These are phyloP conservation scores for Epinotia nisella DNA, from an alignment of 2,888 invertebrate genomes.

Conservation along the genomic window DNA sequence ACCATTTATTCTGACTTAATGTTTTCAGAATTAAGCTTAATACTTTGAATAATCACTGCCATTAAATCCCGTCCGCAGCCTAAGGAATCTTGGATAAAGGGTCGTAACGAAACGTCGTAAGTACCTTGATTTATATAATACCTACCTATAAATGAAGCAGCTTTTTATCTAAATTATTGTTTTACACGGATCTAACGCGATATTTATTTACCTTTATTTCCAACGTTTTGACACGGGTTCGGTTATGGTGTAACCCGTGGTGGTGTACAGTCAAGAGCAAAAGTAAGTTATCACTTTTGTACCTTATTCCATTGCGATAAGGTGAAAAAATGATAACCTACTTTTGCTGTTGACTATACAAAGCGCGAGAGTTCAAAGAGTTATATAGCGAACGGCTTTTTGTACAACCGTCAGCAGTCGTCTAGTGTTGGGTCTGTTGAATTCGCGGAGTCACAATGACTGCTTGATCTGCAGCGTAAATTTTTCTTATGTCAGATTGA, in stretches of 20 bases:
- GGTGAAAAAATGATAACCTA: too few species aligned
- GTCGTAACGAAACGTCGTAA: background rate
- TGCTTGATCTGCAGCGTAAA: background rate
- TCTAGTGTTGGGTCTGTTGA: conserved; percentile 20
- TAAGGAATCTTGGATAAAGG: background rate
- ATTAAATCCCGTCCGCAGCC: conserved; percentile 7
- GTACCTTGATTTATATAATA: background rate
- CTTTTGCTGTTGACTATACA: too few species aligned
- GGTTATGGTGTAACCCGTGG: too few species aligned
- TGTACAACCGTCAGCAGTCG: background rate
- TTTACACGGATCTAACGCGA: too few species aligned
- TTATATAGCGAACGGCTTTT: too few species aligned
- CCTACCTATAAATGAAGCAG: background rate
- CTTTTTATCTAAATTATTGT: too few species aligned
- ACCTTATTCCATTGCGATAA: too few species aligned
- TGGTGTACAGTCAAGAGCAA: too few species aligned
- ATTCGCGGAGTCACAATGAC: conserved; percentile 3
- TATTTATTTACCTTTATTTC: too few species aligned
- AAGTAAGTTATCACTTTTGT: too few species aligned
- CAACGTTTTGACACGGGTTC: too few species aligned
- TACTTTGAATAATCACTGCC: conserved; percentile 21
- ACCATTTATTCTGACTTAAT: background rate
- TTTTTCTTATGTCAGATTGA: background rate
- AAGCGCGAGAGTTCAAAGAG: too few species aligned
- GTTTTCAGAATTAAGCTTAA: conserved; percentile 21